These are phyloP conservation scores for Periplaneta americana DNA, from an alignment of 1,140 invertebrate genomes.

Conservation along the genomic window DNA sequence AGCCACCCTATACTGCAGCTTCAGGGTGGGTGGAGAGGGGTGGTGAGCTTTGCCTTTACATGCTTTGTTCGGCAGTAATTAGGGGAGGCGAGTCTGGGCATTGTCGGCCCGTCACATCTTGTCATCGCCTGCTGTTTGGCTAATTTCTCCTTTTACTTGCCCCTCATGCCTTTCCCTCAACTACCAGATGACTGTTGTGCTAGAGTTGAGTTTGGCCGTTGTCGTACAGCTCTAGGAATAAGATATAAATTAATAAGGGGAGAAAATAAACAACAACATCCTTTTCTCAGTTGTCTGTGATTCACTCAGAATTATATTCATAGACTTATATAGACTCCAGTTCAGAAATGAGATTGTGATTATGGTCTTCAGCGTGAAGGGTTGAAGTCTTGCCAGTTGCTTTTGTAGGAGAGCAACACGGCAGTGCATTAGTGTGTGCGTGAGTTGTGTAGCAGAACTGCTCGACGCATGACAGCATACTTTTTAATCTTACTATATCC, in stretches of 20 bases:
- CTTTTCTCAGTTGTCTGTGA: neutral
- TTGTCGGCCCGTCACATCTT: constrained; percentile 9
- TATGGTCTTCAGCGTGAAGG: too few species aligned
- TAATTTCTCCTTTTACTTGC: constrained; percentile 2
- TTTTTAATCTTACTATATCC: too few species aligned
- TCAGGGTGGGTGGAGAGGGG: neutral
- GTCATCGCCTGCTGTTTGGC: constrained; percentile 5
- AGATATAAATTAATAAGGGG: neutral
- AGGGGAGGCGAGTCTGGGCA: constrained; percentile 1
- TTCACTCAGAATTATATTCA: neutral
- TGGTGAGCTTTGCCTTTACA: neutral
- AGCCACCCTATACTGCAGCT: neutral
- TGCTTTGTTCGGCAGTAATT: constrained; percentile 5
- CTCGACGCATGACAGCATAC: too few species aligned
- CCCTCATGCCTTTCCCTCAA: too few species aligned
- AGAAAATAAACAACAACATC: neutral
- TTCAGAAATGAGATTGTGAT: too few species aligned
- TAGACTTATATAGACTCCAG: too few species aligned
- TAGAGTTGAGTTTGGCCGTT: neutral
- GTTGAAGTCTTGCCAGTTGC: too few species aligned
- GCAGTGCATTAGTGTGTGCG: too few species aligned
- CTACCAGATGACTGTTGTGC: neutral
- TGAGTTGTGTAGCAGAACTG: too few species aligned
- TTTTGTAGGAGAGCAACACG: too few species aligned
- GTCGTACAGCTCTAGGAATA: neutral